These are phyloP conservation scores for Neogale vison DNA, from an alignment of 2,113 vertebrate genomes.

Conservation along the genomic window DNA sequence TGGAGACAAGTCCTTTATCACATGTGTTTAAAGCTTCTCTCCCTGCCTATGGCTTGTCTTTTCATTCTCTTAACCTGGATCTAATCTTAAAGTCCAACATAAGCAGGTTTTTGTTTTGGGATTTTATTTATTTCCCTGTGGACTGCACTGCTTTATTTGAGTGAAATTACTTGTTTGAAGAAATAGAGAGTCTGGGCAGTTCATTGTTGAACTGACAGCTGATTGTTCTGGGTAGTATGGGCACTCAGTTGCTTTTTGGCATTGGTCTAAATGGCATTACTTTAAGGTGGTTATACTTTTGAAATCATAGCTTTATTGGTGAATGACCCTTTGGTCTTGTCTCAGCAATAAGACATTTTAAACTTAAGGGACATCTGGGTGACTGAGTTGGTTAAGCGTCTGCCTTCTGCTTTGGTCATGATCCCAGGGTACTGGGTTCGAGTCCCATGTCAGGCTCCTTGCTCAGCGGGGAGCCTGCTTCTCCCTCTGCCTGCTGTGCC, in stretches of 20 bases:
- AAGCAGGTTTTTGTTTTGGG: background rate
- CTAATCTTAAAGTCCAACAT: background rate
- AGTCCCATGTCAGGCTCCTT: no score
- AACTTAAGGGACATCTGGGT: no score
- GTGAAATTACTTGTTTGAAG: background rate
- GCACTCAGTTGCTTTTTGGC: background rate
- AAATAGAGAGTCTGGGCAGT: background rate
- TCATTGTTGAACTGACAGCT: background rate
- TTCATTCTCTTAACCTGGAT: background rate
- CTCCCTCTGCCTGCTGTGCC: no score
- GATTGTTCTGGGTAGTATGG: background rate
- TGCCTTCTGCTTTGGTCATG: no score
- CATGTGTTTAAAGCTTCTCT: background rate
- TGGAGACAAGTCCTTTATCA: background rate
- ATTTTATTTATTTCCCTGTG: background rate
- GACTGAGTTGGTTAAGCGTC: no score
- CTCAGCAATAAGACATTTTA: background rate
- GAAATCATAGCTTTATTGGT: background rate
- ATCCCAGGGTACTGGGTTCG: no score
- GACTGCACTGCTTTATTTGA: background rate
- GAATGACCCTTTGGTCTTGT: background rate
- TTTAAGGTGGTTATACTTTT: background rate
- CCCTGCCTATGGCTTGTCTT: background rate
- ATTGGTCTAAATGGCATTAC: background rate
- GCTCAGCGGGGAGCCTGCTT: no score